Conservation (phyloP, 2,113 vertebrate genomes). For the Phoxinus phoxinus region DNA sequence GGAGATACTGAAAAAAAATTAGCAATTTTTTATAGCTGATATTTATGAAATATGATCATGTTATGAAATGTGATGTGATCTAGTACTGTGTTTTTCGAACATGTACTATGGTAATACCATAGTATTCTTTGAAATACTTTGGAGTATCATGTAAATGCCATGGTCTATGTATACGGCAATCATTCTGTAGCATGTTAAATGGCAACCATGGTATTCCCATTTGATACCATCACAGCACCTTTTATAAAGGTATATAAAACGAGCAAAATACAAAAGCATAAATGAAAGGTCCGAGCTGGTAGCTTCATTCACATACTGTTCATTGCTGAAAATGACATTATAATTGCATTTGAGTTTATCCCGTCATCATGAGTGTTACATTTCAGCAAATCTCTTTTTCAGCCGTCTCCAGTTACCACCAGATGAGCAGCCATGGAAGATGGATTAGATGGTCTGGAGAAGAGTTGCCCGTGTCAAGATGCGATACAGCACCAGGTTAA, state of each 20-base stretch:
- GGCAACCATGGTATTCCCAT: neutral
- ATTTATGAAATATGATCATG: neutral
- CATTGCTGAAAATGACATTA: neutral
- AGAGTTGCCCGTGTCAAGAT: neutral
- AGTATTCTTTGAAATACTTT: neutral
- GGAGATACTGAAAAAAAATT: neutral
- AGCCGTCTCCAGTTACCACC: slow-evolving; percentile 27
- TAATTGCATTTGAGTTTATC: neutral
- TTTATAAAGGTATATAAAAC: neutral
- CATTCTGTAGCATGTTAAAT: neutral
- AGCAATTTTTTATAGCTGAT: neutral
- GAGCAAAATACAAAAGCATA: neutral
- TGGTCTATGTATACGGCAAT: neutral
- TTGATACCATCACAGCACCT: neutral
- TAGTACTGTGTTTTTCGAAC: neutral
- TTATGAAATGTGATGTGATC: neutral
- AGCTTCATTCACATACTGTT: neutral
- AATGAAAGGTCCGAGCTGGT: neutral
- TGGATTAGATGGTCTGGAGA: neutral
- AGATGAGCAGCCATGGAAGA: neutral
- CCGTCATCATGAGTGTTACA: slow-evolving; percentile 9
- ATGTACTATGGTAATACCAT: neutral
- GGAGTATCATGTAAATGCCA: neutral
- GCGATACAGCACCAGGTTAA: neutral
- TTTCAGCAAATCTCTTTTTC: slow-evolving; percentile 25